Percentiles rank a stretch among this genome's conserved stretches.
Conservation (phyloP, 2,113 vertebrate species). For the Vidua chalybeata region DNA sequence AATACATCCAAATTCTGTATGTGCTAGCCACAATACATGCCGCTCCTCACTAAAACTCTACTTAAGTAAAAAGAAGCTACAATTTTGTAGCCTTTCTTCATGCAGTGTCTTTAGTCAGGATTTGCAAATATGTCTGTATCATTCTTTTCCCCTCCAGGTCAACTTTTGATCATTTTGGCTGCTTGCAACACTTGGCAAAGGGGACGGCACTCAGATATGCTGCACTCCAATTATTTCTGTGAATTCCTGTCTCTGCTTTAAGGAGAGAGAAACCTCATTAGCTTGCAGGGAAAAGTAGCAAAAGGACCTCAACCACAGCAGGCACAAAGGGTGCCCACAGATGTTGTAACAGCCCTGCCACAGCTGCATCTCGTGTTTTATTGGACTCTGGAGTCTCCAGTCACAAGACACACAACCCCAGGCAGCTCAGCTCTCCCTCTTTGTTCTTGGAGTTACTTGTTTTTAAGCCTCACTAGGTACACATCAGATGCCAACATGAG, state of each 20-base stretch:
- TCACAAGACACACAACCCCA: not conserved
- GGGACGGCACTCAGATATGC: not conserved
- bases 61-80: not conserved
- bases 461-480: not conserved
- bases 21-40: not conserved
- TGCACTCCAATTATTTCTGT: not conserved
- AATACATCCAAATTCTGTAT: not conserved
- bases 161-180: conserved; percentile 1
- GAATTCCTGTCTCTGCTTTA: not conserved
- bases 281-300: not conserved
- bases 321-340: not conserved
- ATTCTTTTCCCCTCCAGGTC: not conserved
- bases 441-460: not conserved
- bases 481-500: not conserved
- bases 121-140: not conserved
- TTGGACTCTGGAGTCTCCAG: not conserved
- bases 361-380: not conserved
- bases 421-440: not conserved
- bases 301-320: not conserved
- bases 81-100: not conserved
- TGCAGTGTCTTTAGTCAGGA: not conserved
- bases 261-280: not conserved
- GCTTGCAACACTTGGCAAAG: not conserved
- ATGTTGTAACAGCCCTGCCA: not conserved
- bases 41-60: not conserved